Percentiles rank a stretch among this genome's conserved stretches.
phyloP scores from a whole-genome alignment of 2,888 invertebrate species.

The Platycheirus albimanus region DNA sequence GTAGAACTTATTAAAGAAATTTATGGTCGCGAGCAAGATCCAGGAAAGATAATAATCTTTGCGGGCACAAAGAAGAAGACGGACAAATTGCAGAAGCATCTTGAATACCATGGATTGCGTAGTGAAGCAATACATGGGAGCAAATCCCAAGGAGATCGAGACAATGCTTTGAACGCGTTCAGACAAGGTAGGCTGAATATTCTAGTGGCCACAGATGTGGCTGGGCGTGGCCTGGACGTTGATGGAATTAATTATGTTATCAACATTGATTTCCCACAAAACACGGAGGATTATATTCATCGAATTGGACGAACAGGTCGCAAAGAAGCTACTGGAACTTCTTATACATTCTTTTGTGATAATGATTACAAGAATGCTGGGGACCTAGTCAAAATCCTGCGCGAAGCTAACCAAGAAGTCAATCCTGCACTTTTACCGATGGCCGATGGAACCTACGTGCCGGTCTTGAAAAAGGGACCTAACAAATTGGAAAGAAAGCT shows the following conservation, averaged over 20 bases:
- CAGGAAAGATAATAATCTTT: conserved; percentile 96
- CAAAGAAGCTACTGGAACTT: conserved; percentile 92
- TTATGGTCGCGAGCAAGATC: conserved; percentile 91
- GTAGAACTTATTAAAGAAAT: conserved; percentile 79
- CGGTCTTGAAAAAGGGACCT: background rate
- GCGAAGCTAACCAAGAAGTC: conserved; percentile 94
- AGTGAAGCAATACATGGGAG: conserved; percentile 96
- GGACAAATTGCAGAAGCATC: conserved; percentile 91
- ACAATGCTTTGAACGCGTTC: conserved; percentile 94
- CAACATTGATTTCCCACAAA: conserved; percentile 97
- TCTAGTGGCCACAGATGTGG: conserved; percentile 97
- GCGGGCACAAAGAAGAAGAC: conserved; percentile 97
- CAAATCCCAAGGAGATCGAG: conserved; percentile 95
- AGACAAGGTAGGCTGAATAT: conserved; percentile 92
- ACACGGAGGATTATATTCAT: conserved; percentile 97
- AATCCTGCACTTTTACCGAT: conserved; percentile 92
- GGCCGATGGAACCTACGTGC: conserved; percentile 83
- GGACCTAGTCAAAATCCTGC: conserved; percentile 93
- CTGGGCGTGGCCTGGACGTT: conserved; percentile 96
- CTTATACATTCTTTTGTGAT: conserved; percentile 97
- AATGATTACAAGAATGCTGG: no score
- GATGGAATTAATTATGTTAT: conserved; percentile 97
- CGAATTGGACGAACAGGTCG: conserved; percentile 96
- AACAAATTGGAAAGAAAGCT: no score
- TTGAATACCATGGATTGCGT: conserved; percentile 91